phyloP scores from a whole-genome alignment of 2,888 invertebrate species.

The Chromoteleia sp. region DNA sequence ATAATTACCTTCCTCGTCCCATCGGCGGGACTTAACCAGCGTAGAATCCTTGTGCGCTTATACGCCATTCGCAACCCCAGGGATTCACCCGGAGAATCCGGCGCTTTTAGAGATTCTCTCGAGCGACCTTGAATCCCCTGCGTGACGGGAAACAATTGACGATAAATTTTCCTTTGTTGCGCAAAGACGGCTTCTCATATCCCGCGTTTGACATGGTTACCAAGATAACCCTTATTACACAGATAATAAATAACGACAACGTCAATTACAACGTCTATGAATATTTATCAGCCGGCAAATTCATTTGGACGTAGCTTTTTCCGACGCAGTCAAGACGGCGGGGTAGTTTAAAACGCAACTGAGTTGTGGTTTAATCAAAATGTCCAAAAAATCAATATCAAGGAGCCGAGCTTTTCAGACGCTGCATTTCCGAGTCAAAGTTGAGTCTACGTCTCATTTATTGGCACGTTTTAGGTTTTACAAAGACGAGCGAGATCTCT shows the following conservation, averaged over 20 bases:
- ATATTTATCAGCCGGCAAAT: conserved; percentile 52
- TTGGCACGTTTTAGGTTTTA: background rate
- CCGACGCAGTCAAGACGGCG: background rate
- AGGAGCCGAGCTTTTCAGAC: background rate
- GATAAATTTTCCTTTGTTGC: conserved; percentile 70
- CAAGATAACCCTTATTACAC: conserved; percentile 65
- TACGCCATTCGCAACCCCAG: conserved; percentile 63
- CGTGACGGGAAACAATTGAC: conserved; percentile 71
- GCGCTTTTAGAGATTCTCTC: conserved; percentile 71
- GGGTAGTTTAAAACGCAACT: background rate
- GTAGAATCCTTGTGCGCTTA: conserved; percentile 59
- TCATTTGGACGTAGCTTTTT: conserved; percentile 6
- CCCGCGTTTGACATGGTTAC: conserved; percentile 57
- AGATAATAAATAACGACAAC: conserved; percentile 63
- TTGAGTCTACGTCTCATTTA: conserved; percentile 14
- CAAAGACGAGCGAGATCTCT: too few relatives aligned
- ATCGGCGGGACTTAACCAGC: conserved; percentile 66
- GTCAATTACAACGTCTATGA: conserved; percentile 59
- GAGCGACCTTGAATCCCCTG: conserved; percentile 71
- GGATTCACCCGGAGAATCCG: conserved; percentile 66
- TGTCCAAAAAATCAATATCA: conserved; percentile 25
- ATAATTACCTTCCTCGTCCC: conserved; percentile 79
- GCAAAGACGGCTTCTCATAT: conserved; percentile 65
- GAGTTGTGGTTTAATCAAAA: conserved; percentile 17
- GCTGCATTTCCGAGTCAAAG: conserved; percentile 1